Evolutionary conservation across 1,140 invertebrate species (phyloP), one percentile per base, ranked within the genome.

Genomic region (Tenebrio molitor): DNA sequence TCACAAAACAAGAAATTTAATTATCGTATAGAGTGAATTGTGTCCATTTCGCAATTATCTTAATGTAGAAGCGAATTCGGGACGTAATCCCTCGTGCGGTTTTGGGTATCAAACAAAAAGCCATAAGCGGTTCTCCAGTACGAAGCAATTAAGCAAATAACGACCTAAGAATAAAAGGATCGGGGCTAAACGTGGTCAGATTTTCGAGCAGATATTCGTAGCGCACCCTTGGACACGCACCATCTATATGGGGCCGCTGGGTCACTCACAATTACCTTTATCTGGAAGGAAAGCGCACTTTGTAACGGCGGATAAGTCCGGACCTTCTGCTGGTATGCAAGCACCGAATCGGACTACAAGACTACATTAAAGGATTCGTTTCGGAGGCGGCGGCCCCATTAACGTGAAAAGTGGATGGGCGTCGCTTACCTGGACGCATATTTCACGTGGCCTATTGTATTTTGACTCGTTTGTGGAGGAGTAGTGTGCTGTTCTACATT

Each of bases 61-160:
- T 41, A 65, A 65, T 66, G 36, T 66, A 66, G 64, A 44, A 58
- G 64, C 42, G 63, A 65, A 44, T 66, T 41, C 42, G 39, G 64
- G 64, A 16, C 5, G 36, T 66, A 66, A 66, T 66, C 64, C 64
- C 23, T 44, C 36, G 34, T 66, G 64, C 42, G 64, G 64, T 66
- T 66, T 66, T 44, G 64, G 64, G 64, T 66, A 66, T 66, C 64
- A 66, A 66, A 66, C 64, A 66, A 66, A 66, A 66, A 66, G 64
- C 64, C 42, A 66, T 66, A 66, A 66, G 39, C 64, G 64, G 64
- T 66, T 42, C 62, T 29, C 42, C 16, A 44, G 36, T 44, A 44
- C 64, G 36, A 66, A 66, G 64, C 64, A 66, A 66, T 66, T 66
- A 66, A 66, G 64, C 64, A 66, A 66, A 66, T 66, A 66, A 66